Base-by-base conservation (phyloP, 2,888 invertebrate genomes). In the Andrena marginata region DNA sequence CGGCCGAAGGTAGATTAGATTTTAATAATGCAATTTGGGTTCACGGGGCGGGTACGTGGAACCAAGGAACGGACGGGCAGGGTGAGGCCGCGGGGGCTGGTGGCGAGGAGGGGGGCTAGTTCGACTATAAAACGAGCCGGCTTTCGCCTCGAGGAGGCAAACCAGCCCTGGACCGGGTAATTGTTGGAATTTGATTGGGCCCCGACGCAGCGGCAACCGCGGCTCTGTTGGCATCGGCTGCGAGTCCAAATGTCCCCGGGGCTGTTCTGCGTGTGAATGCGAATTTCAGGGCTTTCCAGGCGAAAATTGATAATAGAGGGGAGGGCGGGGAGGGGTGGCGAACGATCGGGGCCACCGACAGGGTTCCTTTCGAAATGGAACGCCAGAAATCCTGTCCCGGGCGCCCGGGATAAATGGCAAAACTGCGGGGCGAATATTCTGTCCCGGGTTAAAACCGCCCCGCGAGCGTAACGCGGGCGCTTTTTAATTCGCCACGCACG, bases 11-110 rank as follows among this genome's bases (percentile, higher is more conserved):
- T 89, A 91, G 92, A 93, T 93, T 92, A 92, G 92, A 92, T 93
- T 92, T 92, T 93, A 93, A 93, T 93, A 92, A 93, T 92, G 91
- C 91, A 92, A 91, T 91, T 90, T 91, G 84, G 87, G 90, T 87
- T 89, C 89, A 90, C 87, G 87, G 84, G 80, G 77, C 33, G 80
- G 54, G 79, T 71, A 67, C 77, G 56, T 54, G 71, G 68, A 20
- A 62, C 35, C 62, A 62, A 62, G 71, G 67, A 48, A 71, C 31
- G 31, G 51, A 13, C 56, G n/a, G 8, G 29, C 20, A 35, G 68
- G 62, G 49, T 70, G 70, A 60, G 73, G 31, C 49, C 23, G 68
- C 7, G 49, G 8, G 35, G 29, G 69, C 5, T n/a, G 29, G 31
- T 13, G 33, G 26, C 7, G 51, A 23, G 70, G 56, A 65, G 62